Evolutionary conservation across 1,140 invertebrate species (phyloP).

Genomic region (Camponotus vicinus): DNA sequence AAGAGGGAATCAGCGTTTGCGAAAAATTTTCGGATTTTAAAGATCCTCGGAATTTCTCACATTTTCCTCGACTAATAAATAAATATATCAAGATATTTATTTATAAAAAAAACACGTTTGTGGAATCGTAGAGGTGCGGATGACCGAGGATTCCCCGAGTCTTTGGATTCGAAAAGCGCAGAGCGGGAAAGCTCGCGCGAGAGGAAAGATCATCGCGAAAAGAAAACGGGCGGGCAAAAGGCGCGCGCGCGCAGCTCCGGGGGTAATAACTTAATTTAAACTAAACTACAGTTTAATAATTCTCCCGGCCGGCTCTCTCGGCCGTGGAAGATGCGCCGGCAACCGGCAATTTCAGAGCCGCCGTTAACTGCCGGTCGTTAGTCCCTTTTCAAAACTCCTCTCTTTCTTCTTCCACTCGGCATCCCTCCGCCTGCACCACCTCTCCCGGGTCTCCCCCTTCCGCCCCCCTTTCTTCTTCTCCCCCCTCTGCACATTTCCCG

Average conservation of each 20-base stretch:
- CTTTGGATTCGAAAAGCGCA: no score
- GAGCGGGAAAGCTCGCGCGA: constrained; percentile 24
- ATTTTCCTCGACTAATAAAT: neutral
- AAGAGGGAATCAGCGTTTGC: neutral
- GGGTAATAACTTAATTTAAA: constrained; percentile 87
- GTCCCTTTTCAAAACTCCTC: constrained; percentile 87
- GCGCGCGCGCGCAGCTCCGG: constrained; percentile 73
- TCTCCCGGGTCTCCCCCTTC: neutral
- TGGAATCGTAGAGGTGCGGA: neutral
- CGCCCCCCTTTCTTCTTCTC: neutral
- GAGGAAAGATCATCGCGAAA: constrained; percentile 62
- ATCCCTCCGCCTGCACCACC: neutral
- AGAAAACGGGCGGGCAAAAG: constrained; percentile 82
- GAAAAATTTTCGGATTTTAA: neutral
- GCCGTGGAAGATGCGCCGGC: constrained; percentile 84
- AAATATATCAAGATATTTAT: neutral
- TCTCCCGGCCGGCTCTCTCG: constrained; percentile 80
- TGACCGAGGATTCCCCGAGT: neutral
- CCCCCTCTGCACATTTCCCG: neutral
- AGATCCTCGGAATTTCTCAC: neutral
- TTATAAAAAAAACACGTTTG: neutral
- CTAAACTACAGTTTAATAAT: constrained; percentile 88
- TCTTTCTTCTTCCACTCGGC: constrained; percentile 77
- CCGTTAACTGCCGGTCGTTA: constrained; percentile 87
- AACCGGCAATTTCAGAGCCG: constrained; percentile 87